phyloP scores from a whole-genome alignment of 2,797 vertebrate species.

The Propithecus deckenii region DNA sequence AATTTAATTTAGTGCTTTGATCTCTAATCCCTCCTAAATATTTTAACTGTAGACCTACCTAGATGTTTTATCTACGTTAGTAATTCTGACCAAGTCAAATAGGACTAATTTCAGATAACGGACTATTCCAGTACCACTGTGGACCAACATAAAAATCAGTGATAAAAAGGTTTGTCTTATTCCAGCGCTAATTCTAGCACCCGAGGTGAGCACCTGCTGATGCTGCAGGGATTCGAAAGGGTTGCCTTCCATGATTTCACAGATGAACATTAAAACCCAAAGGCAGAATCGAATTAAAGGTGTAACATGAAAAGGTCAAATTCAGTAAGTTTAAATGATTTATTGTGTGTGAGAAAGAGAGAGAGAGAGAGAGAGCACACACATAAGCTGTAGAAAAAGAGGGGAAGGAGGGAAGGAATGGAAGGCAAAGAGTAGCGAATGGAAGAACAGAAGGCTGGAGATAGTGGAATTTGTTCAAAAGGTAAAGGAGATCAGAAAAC shows the following conservation, averaged over 20 bases:
- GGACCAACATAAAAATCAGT: background rate
- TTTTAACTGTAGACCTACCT: background rate
- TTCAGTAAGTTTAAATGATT: background rate
- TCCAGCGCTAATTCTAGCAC: background rate
- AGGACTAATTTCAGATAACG: background rate
- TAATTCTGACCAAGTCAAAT: background rate
- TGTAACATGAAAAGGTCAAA: background rate
- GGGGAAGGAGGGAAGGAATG: too few species aligned
- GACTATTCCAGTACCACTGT: background rate
- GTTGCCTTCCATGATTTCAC: background rate
- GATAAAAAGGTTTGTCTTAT: background rate
- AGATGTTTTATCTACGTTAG: background rate
- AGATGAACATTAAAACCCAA: background rate
- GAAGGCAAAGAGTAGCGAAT: background rate
- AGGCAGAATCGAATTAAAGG: background rate
- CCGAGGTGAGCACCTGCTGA: background rate
- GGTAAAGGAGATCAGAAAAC: background rate
- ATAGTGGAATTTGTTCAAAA: background rate
- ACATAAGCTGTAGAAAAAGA: background rate
- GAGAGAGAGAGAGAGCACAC: accelerated
- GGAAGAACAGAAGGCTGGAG: accelerated
- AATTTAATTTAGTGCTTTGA: constrained; percentile 30
- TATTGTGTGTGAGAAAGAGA: background rate
- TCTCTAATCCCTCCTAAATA: constrained; percentile 19
- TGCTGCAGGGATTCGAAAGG: background rate